phyloP scores from a whole-genome alignment of 2,888 invertebrate genomes.

The Epicampocera succincta region DNA sequence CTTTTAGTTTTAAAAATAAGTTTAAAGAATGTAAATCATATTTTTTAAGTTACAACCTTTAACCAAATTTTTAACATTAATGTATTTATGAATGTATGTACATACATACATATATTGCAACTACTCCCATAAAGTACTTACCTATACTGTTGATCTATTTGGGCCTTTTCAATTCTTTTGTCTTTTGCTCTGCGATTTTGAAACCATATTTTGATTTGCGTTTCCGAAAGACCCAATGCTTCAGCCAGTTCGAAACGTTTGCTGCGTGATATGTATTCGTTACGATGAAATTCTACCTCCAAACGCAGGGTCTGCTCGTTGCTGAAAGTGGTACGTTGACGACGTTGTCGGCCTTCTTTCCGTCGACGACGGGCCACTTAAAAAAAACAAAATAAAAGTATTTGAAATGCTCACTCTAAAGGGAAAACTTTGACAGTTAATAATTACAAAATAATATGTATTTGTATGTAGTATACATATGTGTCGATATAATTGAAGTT shows the following conservation, averaged over 20 bases:
- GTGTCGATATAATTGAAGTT: too few species aligned
- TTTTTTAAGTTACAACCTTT: too few species aligned
- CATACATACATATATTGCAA: too few species aligned
- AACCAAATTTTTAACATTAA: too few species aligned
- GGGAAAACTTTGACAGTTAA: slow-evolving; percentile 45
- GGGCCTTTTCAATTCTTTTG: slow-evolving; percentile 97
- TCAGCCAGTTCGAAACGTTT: slow-evolving; percentile 90
- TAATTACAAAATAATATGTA: slow-evolving; percentile 10
- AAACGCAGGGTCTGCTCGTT: slow-evolving; percentile 95
- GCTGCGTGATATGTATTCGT: slow-evolving; percentile 95
- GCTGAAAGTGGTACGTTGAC: slow-evolving; percentile 96
- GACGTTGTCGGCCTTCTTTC: slow-evolving; percentile 92
- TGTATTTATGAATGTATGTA: too few species aligned
- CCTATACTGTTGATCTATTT: slow-evolving; percentile 97
- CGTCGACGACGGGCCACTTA: slow-evolving; percentile 91
- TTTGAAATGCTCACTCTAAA: not conserved
- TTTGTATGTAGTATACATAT: too few species aligned
- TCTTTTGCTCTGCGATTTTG: slow-evolving; percentile 98
- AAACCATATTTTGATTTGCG: slow-evolving; percentile 94
- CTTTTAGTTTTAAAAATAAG: too few species aligned
- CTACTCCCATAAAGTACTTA: slow-evolving; percentile 81
- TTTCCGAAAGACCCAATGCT: slow-evolving; percentile 87
- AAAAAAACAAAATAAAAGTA: slow-evolving; percentile 29
- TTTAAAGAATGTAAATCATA: too few species aligned
- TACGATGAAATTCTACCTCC: slow-evolving; percentile 94